Conservation (phyloP, 1,140 invertebrate species). For the Drosophila kepulauana region DNA sequence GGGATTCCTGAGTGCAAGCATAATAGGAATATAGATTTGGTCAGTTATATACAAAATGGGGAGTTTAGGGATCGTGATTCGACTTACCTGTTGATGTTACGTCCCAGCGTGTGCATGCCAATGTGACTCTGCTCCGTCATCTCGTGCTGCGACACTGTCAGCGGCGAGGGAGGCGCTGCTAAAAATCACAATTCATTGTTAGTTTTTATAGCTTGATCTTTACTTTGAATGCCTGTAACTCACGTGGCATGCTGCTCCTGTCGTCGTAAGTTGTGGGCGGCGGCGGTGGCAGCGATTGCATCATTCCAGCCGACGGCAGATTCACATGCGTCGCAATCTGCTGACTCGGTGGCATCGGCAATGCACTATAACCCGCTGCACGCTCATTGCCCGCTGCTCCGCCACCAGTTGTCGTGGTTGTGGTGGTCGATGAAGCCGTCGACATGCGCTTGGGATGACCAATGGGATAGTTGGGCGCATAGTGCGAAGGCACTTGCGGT, state of each 20-base stretch:
- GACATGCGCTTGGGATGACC: conserved; percentile 89
- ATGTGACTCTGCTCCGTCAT: conserved; percentile 86
- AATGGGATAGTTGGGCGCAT: conserved; percentile 96
- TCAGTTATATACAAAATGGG: conserved; percentile 36
- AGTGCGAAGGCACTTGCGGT: conserved; percentile 97
- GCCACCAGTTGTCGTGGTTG: conserved; percentile 63
- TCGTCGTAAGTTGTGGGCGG: conserved; percentile 88
- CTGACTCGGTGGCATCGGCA: conserved; percentile 88
- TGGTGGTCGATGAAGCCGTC: conserved; percentile 71
- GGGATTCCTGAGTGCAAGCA: conserved; percentile 65
- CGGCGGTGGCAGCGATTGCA: conserved; percentile 90
- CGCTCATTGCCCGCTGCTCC: conserved; percentile 86
- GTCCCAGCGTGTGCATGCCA: conserved; percentile 87
- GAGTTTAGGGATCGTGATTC: background rate
- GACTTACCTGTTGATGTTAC: conserved; percentile 85
- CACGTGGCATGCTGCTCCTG: conserved; percentile 92
- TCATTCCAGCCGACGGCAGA: conserved; percentile 88
- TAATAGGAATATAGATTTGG: conserved; percentile 42
- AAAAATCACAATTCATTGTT: conserved; percentile 16
- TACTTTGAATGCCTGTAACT: conserved; percentile 81
- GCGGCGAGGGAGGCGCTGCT: conserved; percentile 91
- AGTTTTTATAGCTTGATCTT: background rate
- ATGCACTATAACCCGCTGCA: conserved; percentile 93
- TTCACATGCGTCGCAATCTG: conserved; percentile 87
- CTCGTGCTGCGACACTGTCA: conserved; percentile 87